Base-by-base conservation (phyloP, 1,140 invertebrate genomes). In the Drosophila sp. region DNA sequence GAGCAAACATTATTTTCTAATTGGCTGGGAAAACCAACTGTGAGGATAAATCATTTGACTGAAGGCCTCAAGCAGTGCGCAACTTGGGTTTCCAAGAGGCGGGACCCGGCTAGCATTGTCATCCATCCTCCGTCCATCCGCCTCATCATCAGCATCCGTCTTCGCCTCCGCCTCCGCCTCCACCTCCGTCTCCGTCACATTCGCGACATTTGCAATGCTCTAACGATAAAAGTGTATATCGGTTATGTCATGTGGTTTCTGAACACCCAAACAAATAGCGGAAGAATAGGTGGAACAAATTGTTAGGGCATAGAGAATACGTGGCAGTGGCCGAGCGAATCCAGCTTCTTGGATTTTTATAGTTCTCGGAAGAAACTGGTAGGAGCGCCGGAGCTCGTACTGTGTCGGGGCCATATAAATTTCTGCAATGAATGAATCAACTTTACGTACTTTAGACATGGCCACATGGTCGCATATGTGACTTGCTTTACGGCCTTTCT, bases 351-450 rank as follows among this genome's bases (percentile, higher is more conserved):
- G 35, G 35, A 38, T 38, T 11, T 38, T 38, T 2, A 38, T 30
- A 30, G 30, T 30, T 30, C 4, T 30, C 30, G 7, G 8, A 33
- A 2, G 33, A 33, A 33, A 33, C 1, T 33, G 33, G 7, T 35
- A 35, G 33, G 3, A 35, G 7, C 8, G 10, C 33, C 2, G 33
- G 33, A 17, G 17, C 17, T 17, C 17, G 17, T 17, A 17, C 17
- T 10, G 35, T 38, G 35, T 60, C 72, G 68, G 72, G 68, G 69
- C 57, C 72, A 79, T 83, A 86, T 86, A 86, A 86, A 86, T 87
- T 86, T 72, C 72, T 66, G 83, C 79, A 66, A 86, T 86, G 82
- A 86, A 86, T 86, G 82, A 86, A 86, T 86, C 82, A 86, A 86
- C 79, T 83, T 86, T 86, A 86, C 84, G 82, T 79, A 86, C 44